phyloP scores from a whole-genome alignment of 2,888 invertebrate genomes.

The Linnaemya tessellans region DNA sequence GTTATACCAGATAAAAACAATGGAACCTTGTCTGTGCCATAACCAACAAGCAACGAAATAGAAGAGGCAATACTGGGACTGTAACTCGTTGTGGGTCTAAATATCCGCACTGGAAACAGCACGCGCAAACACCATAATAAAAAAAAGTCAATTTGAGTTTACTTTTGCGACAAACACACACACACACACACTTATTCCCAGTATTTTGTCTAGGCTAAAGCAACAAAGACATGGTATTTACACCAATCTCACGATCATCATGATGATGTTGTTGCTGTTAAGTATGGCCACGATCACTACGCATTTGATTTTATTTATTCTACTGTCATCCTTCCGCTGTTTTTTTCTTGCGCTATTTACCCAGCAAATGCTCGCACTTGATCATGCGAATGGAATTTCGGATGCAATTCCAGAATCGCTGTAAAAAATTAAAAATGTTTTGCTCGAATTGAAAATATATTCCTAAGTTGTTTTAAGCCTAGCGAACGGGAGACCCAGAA shows the following conservation, averaged over 20 bases:
- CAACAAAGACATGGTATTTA: not conserved
- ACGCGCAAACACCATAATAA: constrained; percentile 51
- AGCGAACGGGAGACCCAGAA: too few species aligned
- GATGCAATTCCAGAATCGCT: too few species aligned
- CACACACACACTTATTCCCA: constrained; percentile 31
- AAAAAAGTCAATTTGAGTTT: constrained; percentile 7
- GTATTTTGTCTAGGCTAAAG: constrained; percentile 54
- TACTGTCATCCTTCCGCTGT: not conserved
- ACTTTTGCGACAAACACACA: constrained; percentile 10
- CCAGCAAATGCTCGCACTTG: not conserved
- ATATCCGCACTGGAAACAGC: constrained; percentile 7
- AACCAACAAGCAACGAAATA: not conserved
- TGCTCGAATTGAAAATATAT: too few species aligned
- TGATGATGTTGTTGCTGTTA: constrained; percentile 19
- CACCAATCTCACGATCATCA: constrained; percentile 2
- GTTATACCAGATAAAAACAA: constrained; percentile 14
- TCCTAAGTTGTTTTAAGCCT: not conserved
- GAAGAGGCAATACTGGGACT: constrained; percentile 28
- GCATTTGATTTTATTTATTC: constrained; percentile 6
- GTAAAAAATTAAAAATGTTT: too few species aligned
- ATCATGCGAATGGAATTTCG: not conserved
- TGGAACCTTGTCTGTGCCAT: not conserved
- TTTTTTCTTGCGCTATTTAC: not conserved
- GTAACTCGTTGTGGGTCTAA: constrained; percentile 18
- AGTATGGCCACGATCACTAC: constrained; percentile 32